Evolutionary conservation across 2,113 vertebrate species (phyloP).

Genomic region (Axis porcinus): DNA sequence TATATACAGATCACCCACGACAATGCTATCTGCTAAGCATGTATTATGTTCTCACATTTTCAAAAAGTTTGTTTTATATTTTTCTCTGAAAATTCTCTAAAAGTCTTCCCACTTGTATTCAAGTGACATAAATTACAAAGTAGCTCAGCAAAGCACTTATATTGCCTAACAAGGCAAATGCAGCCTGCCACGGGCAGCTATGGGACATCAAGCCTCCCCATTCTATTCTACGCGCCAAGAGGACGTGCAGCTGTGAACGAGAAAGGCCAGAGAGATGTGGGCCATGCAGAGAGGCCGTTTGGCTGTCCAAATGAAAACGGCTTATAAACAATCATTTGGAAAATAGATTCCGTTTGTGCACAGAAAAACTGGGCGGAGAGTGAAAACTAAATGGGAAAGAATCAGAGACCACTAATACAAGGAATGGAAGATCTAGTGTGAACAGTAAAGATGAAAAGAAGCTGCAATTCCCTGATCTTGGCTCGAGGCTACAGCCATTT

Average conservation of each 20-base stretch:
- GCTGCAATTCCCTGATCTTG: not conserved
- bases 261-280: not conserved
- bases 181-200: not conserved
- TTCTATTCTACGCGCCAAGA: not conserved
- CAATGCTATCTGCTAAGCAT: conserved; percentile 79
- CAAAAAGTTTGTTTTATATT: conserved; percentile 79
- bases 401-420: not conserved
- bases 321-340: not conserved
- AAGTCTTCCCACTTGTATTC: conserved; percentile 77
- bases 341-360: conserved; percentile 11
- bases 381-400: not conserved
- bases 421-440: not conserved
- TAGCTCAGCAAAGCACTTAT: conserved; percentile 44
- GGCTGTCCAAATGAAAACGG: not conserved
- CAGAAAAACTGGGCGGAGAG: not conserved
- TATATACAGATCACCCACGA: conserved; percentile 79
- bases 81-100: conserved; percentile 73
- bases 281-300: not conserved
- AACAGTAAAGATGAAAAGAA: not conserved
- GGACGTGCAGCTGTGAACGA: conserved; percentile 60
- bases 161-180: conserved; percentile 66
- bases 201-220: not conserved
- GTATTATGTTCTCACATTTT: conserved; percentile 73
- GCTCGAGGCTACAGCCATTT: not conserved
- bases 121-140: conserved; percentile 82